phyloP scores from a whole-genome alignment of 2,888 invertebrate species.

The Catocala fraxini region DNA sequence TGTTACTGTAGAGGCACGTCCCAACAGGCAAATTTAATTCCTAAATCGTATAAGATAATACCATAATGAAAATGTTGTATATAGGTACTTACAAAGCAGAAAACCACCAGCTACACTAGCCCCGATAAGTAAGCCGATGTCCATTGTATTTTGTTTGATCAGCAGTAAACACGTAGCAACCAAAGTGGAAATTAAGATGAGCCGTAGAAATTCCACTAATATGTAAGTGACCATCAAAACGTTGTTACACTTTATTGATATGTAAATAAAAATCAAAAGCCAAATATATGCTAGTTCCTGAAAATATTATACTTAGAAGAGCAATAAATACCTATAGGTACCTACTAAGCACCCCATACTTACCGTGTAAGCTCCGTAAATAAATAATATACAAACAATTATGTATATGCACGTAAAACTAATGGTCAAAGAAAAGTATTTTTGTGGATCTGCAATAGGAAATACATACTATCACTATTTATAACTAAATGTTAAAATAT shows the following conservation, averaged over 20 bases:
- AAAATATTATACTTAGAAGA: too few species aligned
- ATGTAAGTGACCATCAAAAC: slow-evolving; percentile 73
- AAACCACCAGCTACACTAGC: slow-evolving; percentile 79
- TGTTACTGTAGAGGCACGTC: too few species aligned
- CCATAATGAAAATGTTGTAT: too few species aligned
- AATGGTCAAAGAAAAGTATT: slow-evolving; percentile 63
- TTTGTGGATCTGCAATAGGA: slow-evolving; percentile 71
- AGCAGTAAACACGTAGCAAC: slow-evolving; percentile 70
- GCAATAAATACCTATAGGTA: too few species aligned
- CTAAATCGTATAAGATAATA: too few species aligned
- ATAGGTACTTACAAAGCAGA: slow-evolving; percentile 68
- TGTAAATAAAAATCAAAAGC: too few species aligned
- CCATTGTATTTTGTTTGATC: slow-evolving; percentile 81
- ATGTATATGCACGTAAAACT: slow-evolving; percentile 67
- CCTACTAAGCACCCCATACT: slow-evolving; percentile 32
- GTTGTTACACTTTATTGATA: slow-evolving; percentile 66
- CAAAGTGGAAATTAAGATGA: slow-evolving; percentile 60
- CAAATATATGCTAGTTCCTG: too few species aligned
- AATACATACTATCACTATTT: not conserved
- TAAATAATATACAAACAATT: slow-evolving; percentile 63
- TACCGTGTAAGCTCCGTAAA: slow-evolving; percentile 79
- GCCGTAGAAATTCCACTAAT: slow-evolving; percentile 68
- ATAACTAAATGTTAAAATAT: too few species aligned
- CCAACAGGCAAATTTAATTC: too few species aligned
- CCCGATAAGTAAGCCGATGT: slow-evolving; percentile 79